A percentile compares a stretch with the other conserved stretches of the same genome.
Evolutionary conservation across 2,888 invertebrate genomes (phyloP).

Genomic region (Cheilosia vernalis): DNA sequence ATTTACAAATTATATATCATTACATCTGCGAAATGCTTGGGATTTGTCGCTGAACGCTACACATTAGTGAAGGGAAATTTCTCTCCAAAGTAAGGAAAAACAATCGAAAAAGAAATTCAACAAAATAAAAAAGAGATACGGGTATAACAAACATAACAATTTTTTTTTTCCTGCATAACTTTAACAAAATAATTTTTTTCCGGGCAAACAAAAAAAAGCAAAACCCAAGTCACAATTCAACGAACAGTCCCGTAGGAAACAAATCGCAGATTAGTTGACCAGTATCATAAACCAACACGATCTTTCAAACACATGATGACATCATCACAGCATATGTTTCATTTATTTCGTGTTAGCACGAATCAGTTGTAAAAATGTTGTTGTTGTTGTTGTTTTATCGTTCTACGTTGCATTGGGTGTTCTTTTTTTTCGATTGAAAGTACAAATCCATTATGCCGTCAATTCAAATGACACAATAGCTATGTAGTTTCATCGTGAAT

Average conservation of each 20-base stretch:
- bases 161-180: constrained; percentile 9
- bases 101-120: not conserved
- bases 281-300: constrained; percentile 83
- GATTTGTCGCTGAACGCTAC: constrained; percentile 43
- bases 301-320: constrained; percentile 75
- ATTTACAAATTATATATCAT: constrained; percentile 67
- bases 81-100: not conserved
- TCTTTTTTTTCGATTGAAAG: constrained; percentile 23
- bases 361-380: constrained; percentile 82
- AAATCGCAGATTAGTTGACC: constrained; percentile 76
- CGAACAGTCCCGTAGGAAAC: constrained; percentile 33
- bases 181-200: constrained; percentile 9
- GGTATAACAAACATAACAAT: constrained; percentile 6
- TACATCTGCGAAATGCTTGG: constrained; percentile 61
- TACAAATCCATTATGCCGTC: constrained; percentile 32
- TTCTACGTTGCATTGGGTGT: constrained; percentile 70
- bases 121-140: not conserved
- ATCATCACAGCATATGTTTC: constrained; percentile 77
- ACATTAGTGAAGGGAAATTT: not conserved
- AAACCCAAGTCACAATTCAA: constrained; percentile 2
- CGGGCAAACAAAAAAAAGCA: not conserved
- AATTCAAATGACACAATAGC: constrained; percentile 38
- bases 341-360: constrained; percentile 81
- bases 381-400: constrained; percentile 63
- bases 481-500: constrained; percentile 72